phyloP scores from a whole-genome alignment of 2,888 invertebrate species.

The Drosophila ustulata region DNA sequence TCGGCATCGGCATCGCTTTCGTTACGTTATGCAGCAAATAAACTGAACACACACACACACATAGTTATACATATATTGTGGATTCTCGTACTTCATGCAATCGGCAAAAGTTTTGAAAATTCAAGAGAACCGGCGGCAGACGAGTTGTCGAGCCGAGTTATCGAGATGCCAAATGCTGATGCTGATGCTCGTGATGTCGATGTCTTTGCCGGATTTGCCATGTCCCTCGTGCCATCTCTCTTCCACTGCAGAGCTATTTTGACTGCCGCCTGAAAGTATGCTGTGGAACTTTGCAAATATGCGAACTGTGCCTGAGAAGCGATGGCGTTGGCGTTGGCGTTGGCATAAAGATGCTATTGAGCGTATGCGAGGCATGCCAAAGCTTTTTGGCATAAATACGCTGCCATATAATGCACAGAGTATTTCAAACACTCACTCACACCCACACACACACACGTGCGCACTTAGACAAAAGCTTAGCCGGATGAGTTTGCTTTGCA shows the following conservation, averaged over 20 bases:
- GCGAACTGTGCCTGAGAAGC: constrained; percentile 35
- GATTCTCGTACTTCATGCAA: constrained; percentile 39
- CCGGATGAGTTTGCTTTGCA: constrained; percentile 38
- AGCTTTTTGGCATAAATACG: constrained; percentile 69
- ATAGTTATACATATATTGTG: background rate
- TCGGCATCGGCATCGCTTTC: constrained; percentile 2
- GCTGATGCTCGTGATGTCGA: constrained; percentile 1
- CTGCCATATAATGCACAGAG: constrained; percentile 65
- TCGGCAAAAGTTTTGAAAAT: constrained; percentile 43
- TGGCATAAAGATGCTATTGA: constrained; percentile 62
- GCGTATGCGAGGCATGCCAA: constrained; percentile 58
- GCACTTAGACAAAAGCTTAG: constrained; percentile 55
- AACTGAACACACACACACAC: constrained; percentile 23
- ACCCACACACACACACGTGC: constrained; percentile 15
- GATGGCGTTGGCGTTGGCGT: constrained; percentile 15
- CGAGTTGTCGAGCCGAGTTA: constrained; percentile 31
- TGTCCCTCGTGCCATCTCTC: constrained; percentile 15
- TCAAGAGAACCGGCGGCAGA: constrained; percentile 24
- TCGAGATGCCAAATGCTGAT: constrained; percentile 30
- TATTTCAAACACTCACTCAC: constrained; percentile 18
- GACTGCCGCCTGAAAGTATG: constrained; percentile 46
- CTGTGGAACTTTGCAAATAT: constrained; percentile 56
- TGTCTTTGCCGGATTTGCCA: constrained; percentile 35
- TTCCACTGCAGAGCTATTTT: background rate
- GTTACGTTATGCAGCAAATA: constrained; percentile 22